These are phyloP conservation scores for Puffinus mauretanicus DNA, from an alignment of 2,113 vertebrate species.

Conservation along the genomic window DNA sequence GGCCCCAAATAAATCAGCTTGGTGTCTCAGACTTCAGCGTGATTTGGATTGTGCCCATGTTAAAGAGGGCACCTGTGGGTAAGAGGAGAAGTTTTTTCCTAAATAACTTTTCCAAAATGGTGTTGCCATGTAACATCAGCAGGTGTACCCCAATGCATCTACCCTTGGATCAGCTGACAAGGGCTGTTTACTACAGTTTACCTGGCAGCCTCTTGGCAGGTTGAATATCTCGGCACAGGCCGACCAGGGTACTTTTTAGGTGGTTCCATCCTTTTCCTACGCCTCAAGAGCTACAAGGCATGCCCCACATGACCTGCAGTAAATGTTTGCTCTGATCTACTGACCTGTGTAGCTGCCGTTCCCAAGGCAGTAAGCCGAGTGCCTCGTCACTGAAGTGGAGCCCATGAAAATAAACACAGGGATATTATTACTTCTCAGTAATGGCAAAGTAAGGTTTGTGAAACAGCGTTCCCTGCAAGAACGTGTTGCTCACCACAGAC, in stretches of 20 bases:
- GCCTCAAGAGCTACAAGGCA: not conserved
- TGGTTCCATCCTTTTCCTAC: not conserved
- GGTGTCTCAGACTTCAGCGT: not conserved
- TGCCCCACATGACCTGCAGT: not conserved
- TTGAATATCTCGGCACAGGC: not conserved
- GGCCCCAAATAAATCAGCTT: not conserved
- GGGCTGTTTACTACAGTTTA: not conserved
- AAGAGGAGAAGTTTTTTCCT: constrained; percentile 45
- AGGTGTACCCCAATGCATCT: not conserved
- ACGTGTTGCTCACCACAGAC: not conserved
- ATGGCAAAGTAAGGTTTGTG: constrained; percentile 11
- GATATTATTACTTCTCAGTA: constrained; percentile 51
- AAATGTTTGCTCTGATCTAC: constrained; percentile 23
- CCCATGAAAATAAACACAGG: constrained; percentile 58
- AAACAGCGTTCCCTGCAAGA: constrained; percentile 11
- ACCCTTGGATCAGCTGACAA: not conserved
- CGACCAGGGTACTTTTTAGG: not conserved
- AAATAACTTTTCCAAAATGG: not conserved
- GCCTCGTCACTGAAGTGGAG: constrained; percentile 21
- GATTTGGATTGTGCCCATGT: not conserved
- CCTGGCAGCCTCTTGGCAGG: not conserved
- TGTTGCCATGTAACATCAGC: not conserved
- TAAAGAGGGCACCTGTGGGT: not conserved
- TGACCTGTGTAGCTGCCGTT: not conserved
- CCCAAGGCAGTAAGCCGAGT: not conserved